Evolutionary conservation across 2,888 invertebrate genomes (phyloP), one percentile per base, ranked within the genome.

Genomic region (Andrena flavipes): DNA sequence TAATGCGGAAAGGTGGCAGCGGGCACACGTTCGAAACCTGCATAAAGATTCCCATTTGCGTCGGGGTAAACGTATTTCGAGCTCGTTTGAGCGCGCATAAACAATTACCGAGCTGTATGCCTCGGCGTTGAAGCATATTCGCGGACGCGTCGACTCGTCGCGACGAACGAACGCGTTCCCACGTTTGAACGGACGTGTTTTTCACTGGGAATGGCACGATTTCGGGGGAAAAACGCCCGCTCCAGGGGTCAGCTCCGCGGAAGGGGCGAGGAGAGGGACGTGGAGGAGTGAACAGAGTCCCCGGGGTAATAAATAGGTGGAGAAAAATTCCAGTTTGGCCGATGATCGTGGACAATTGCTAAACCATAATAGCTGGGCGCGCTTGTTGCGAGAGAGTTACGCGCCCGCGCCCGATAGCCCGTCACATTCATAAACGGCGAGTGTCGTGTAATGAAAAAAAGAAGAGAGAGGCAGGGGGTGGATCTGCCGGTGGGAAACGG

Each of bases 371-470:
- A 69, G 81, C 54, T 29, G 77, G 49, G 23, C 49, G 69, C 78
- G 59, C 60, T 42, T 42, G 73, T 62, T 20, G 59, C 16, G 73
- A 35, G 35, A 84, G 83, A 88, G 81, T 87, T 86, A 88, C 85
- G 81, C 65, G 69, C 56, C 10, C 56, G 56, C 71, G 70, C 69
- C 70, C 82, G 87, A 88, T 88, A 82, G 76, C 76, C 72, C 69
- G 81, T 76, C 72, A 75, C 84, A 87, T 90, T 87, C 80, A 88
- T 90, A 89, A 89, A 89, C 87, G 86, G 72, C 80, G 81, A 78
- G 84, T 77, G 74, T 59, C 80, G 86, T 77, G 84, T 86, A 86
- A 88, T 86, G 86, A 81, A 86, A 88, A 83, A 88, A 76, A 75
- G 65, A 73, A 72, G n/a, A 48, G 51, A 8, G 56, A 56, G 23